Conservation (phyloP, 2,113 vertebrate genomes). For the Serilophus lunatus region DNA sequence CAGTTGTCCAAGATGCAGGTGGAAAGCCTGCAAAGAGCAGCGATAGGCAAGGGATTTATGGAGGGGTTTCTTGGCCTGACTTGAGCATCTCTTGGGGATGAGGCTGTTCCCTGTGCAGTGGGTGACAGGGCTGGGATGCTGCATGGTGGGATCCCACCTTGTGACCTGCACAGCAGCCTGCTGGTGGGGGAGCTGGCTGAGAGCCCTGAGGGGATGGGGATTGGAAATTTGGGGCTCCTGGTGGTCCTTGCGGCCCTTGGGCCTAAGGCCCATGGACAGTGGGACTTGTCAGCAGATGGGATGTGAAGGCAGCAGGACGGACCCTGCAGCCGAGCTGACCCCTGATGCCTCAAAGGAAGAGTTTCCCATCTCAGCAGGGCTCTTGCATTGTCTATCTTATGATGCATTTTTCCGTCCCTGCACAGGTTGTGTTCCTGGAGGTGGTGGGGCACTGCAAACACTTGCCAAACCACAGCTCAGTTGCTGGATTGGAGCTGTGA, state of each 20-base stretch:
- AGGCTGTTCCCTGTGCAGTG: neutral
- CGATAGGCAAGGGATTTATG: fast-evolving
- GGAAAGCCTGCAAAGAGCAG: neutral
- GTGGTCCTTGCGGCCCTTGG: neutral
- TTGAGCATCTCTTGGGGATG: fast-evolving
- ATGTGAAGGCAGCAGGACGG: neutral
- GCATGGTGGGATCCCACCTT: neutral
- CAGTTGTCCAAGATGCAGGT: neutral
- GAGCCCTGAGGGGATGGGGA: neutral
- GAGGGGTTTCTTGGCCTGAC: neutral
- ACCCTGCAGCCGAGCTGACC: neutral
- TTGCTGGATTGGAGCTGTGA: neutral
- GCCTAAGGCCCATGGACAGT: too few species aligned
- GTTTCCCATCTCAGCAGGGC: neutral
- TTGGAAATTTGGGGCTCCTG: neutral
- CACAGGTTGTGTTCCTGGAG: neutral
- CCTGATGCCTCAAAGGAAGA: neutral
- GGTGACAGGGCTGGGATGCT: neutral
- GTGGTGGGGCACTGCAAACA: neutral
- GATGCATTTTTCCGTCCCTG: neutral
- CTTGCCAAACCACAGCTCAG: neutral
- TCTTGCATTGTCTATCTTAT: neutral
- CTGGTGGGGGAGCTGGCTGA: neutral
- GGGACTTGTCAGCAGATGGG: neutral
- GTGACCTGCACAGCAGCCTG: neutral